phyloP scores from a whole-genome alignment of 30 jellyfish, hydroid and myxozoan genomes.

The Turritopsis dohrnii region DNA sequence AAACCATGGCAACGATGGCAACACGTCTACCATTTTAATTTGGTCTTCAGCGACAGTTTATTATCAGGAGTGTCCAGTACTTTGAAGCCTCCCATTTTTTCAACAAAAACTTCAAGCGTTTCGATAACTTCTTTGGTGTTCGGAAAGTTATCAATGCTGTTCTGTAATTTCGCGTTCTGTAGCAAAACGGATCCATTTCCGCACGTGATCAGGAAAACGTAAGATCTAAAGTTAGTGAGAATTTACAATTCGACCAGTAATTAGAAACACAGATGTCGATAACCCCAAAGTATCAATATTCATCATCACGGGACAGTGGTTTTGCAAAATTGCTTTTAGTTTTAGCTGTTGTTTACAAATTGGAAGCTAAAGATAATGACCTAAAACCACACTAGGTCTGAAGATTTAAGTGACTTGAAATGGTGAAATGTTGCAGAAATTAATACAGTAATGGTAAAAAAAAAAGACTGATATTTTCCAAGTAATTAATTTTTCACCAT shows the following conservation, averaged over 20 bases:
- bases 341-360: neutral
- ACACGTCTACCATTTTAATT: neutral
- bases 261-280: neutral
- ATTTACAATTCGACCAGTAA: neutral
- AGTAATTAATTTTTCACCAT: too few species aligned
- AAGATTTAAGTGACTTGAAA: too few species aligned
- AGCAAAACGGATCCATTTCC: slow-evolving; percentile 75
- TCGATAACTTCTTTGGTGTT: slow-evolving; percentile 36
- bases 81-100: slow-evolving; percentile 48
- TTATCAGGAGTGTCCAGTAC: slow-evolving; percentile 27
- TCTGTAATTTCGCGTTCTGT: slow-evolving; percentile 59
- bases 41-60: neutral
- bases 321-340: too few species aligned
- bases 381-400: too few species aligned
- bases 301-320: too few species aligned
- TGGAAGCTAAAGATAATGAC: neutral
- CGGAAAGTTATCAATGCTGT: slow-evolving; percentile 34
- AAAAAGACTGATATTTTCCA: too few species aligned
- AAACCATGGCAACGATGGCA: neutral
- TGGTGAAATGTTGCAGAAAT: too few species aligned
- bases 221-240: slow-evolving; percentile 40
- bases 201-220: slow-evolving; percentile 52
- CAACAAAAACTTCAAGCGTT: slow-evolving; percentile 47
- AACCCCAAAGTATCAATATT: too few species aligned
- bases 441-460: too few species aligned